Base-by-base conservation (phyloP, 2,797 vertebrate genomes). In the Eurystomus glaucurus region DNA sequence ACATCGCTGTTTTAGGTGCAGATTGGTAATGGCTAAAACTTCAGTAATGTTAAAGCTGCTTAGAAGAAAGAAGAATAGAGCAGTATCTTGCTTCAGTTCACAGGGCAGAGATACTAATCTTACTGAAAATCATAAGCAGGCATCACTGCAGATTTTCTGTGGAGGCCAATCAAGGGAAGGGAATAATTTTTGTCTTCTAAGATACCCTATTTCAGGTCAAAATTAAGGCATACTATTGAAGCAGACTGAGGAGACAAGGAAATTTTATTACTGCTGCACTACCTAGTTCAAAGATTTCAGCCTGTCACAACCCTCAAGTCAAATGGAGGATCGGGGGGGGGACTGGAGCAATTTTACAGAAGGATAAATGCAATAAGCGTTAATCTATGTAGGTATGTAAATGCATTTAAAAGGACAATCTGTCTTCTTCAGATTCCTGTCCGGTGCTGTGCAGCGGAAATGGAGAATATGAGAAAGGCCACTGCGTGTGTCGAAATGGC, bases 361-460 rank as follows among this genome's bases (percentile, higher is more conserved):
- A 54, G 0, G 0, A 58, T 75, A 89, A 87, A 79, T 55, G 62
- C 69, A 86, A 31, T 81, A 65, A 79, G 52, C 68, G 60, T 85
- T 96, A 46, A 93, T 80, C 62, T 82, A 2, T 66, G 6, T 84
- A 62, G 64, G 74, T 74, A 43, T 85, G 84, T 87, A 77, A 92
- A 87, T 74, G 61, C 21, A 29, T 54, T 76, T 2, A 68, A 62
- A 70, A 88, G 64, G 52, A 77, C 48, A 15, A 48, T 81, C 31
- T 96, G 10, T 69, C 29, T 43, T 74, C 55, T 98, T 93, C 98
- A 99, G 99, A 99, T 98, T 99, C 99, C 1, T 99, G 99, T 94
- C 99, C 99, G 4, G 99, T 99, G 93, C 97, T 99, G 93, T 99
- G 99, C 98, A 99, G 99, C 3, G 99, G 99, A 23, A 99, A 99